phyloP scores from a whole-genome alignment of 1,140 invertebrate species.

The Drosophila tropicalis region DNA sequence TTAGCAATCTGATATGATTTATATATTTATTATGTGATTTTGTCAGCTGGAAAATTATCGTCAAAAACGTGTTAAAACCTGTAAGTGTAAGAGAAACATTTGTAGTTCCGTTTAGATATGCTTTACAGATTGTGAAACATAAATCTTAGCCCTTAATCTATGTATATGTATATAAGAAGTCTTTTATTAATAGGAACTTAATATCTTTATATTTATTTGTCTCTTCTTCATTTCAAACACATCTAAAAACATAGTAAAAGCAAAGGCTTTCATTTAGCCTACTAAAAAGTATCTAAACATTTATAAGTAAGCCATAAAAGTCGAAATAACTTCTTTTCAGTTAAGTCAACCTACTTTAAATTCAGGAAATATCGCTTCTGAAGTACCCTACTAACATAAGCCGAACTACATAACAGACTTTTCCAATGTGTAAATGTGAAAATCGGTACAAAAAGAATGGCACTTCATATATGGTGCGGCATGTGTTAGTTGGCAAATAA shows the following conservation, averaged over 20 bases:
- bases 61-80: neutral
- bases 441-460: neutral
- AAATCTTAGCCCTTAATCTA: too few species aligned
- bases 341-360: neutral
- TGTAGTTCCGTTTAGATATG: neutral
- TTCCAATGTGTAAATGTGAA: constrained; percentile 21
- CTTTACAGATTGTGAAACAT: too few species aligned
- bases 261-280: too few species aligned
- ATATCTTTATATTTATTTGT: too few species aligned
- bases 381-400: neutral
- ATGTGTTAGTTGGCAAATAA: constrained; percentile 5
- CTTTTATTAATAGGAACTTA: too few species aligned
- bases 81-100: neutral
- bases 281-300: too few species aligned
- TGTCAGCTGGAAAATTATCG: neutral
- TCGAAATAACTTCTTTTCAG: too few species aligned
- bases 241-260: too few species aligned
- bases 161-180: too few species aligned
- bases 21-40: too few species aligned
- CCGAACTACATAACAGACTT: neutral
- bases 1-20: neutral
- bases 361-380: neutral
- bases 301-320: too few species aligned
- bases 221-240: too few species aligned
- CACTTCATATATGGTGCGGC: constrained; percentile 1